A percentile compares a stretch with the other conserved stretches of the same genome.
phyloP scores from a whole-genome alignment of 2,113 vertebrate genomes.

The Sylvilagus bachmani region DNA sequence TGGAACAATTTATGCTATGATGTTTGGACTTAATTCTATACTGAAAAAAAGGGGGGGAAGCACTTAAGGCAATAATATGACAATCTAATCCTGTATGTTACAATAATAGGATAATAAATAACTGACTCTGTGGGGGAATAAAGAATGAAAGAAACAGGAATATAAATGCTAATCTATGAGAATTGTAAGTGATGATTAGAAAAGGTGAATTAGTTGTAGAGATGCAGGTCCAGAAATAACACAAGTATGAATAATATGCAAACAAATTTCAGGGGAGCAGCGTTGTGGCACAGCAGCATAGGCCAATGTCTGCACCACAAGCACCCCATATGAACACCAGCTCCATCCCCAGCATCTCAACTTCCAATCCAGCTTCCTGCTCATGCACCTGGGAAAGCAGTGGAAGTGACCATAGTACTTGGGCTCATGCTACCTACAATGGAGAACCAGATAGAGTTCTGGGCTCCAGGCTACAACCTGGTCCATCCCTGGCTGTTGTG shows the following conservation, averaged over 20 bases:
- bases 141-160: neutral
- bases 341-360: too few relatives aligned
- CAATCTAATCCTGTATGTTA: neutral
- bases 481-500: too few relatives aligned
- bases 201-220: neutral
- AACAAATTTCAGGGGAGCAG: neutral
- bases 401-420: too few relatives aligned
- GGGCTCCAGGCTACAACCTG: too few relatives aligned
- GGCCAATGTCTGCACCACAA: too few relatives aligned
- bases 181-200: conserved; percentile 10
- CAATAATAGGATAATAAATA: neutral
- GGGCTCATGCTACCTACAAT: too few relatives aligned
- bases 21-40: neutral
- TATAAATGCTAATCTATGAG: neutral
- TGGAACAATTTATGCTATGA: neutral
- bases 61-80: neutral
- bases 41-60: neutral
- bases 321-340: too few relatives aligned
- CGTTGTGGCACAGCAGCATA: too few relatives aligned
- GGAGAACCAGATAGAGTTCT: too few relatives aligned
- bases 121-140: neutral
- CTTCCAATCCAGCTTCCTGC: too few relatives aligned
- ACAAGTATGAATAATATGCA: neutral
- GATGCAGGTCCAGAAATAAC: neutral
- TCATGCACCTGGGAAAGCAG: too few relatives aligned